Base-by-base conservation (phyloP, 2,888 invertebrate species). In the Heliothis peltigera region DNA sequence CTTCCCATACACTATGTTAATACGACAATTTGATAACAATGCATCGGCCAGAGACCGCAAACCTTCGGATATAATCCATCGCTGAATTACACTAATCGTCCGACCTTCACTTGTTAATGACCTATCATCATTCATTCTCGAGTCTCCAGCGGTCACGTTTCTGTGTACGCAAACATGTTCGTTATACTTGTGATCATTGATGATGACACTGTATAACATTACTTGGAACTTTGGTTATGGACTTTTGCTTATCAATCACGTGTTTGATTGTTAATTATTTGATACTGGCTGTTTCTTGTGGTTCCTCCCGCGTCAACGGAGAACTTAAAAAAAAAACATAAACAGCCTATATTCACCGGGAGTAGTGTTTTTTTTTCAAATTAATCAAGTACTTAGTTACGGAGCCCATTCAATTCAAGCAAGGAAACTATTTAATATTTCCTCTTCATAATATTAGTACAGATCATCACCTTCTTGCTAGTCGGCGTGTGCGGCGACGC, bases 101-200 rank as follows among this genome's bases (percentile, higher is more conserved):
- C 60, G 78, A 22, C 82, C 80, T 82, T 82, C 70, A 39, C 39
- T 59, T 67, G 64, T 70, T 82, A 80, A 80, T 80, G 70, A 77
- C 62, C 68, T 43, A 42, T 70, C 72, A 80, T 80, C 67, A 77
- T 70, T 62, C n/a, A 46, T 51, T 25, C 46, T 42, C 57, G 8
- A 10, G 7, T 25, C 48, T 42, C 57, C 4, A 10, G 6, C 8
- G 54, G 74, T 82, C 80, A 80, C 75, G 78, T 77, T 75, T 66
- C 28, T 52, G 48, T 43, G 35, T 42, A 22, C 12, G 46, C 42
- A 59, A 51, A 72, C 42, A 75, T 44, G 32, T 51, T 56, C 22
- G 56, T 77, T 65, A 57, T 35, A 54, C 54, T 55, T 53, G n/a
- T 47, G 19, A 62, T 1, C 46, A 22, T 32, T 46, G 22, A 75